Evolutionary conservation across 2,888 invertebrate genomes (phyloP), one percentile per base, ranked within the genome.

Genomic region (Platycnemis pennipes): DNA sequence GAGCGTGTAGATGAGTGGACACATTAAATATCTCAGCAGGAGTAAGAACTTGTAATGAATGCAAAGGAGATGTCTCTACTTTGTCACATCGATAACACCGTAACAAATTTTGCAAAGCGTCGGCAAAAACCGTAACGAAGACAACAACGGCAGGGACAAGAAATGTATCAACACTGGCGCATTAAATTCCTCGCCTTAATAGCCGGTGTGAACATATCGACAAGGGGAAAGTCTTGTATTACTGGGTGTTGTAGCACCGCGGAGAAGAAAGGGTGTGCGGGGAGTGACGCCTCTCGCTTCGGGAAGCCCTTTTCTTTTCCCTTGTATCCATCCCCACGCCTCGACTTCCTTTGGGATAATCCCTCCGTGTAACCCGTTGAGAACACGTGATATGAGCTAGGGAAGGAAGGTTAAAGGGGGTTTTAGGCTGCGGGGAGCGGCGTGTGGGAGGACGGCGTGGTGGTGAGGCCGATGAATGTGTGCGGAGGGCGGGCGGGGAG

Each of bases 171-270:
- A 45, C 91, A 69, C 63, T 42, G 26, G n/a, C 91, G 91, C 69
- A 91, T 91, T 91, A 91, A 91, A 91, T 91, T 91, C 91, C 91
- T 91, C 91, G 91, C 91, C 87, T 91, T 56, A 69, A 91, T 91
- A 91, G 42, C 49, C 63, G 63, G 56, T 91, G 91, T 91, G 91
- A 91, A 91, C 91, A 91, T 91, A 91, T 91, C 91, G 91, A 91
- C 42, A 91, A 91, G 63, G 69, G 4, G 91, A 63, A 91, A 63
- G 63, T 91, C 91, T 91, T 91, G 91, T 91, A 91, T 91, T 91
- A 69, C 91, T 69, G 91, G 69, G 13, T 91, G 91, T 91, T 91
- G 91, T 91, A 91, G 91, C 91, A 45, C 63, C 91, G 63, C 91
- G 22, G 63, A 91, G 91, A 91, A 91, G 91, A 69, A 91, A 56